These are phyloP conservation scores for Camelus bactrianus DNA, from an alignment of 2,113 vertebrate species.

Conservation along the genomic window DNA sequence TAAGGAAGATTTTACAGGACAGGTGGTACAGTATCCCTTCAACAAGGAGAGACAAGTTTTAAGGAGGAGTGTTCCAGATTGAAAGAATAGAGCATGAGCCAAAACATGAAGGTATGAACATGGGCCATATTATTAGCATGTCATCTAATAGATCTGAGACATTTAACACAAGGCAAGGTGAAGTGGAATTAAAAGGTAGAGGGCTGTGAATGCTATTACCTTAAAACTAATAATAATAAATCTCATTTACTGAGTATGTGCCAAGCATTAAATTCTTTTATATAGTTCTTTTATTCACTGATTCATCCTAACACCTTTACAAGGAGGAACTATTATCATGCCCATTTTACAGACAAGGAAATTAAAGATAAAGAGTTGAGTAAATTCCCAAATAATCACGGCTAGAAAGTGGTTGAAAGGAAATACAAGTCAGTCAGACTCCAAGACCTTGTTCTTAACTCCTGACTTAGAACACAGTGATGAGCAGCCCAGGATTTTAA, in stretches of 20 bases:
- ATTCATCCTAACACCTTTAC: background rate
- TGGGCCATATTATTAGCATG: background rate
- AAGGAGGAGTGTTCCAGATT: background rate
- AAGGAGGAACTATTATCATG: conserved; percentile 6
- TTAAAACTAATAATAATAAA: background rate
- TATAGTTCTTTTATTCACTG: conserved; percentile 21
- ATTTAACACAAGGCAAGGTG: background rate
- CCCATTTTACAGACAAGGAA: conserved; percentile 17
- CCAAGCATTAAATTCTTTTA: background rate
- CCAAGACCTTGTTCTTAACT: conserved; percentile 23
- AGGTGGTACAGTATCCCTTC: background rate
- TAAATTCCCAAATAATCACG: background rate
- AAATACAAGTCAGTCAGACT: background rate
- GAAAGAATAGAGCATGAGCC: background rate
- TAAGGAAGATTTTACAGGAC: background rate
- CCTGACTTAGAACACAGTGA: background rate
- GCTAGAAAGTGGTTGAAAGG: background rate
- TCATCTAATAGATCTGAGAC: background rate
- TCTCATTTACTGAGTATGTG: background rate
- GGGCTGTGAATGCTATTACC: background rate
- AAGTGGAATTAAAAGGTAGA: background rate
- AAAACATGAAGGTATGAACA: background rate
- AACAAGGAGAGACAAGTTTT: background rate
- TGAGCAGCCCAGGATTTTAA: background rate
- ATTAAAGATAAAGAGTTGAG: background rate